Evolutionary conservation across 2,797 vertebrate species (phyloP), one percentile per base, ranked within the genome.

Genomic region (Melanotaenia nigrans): DNA sequence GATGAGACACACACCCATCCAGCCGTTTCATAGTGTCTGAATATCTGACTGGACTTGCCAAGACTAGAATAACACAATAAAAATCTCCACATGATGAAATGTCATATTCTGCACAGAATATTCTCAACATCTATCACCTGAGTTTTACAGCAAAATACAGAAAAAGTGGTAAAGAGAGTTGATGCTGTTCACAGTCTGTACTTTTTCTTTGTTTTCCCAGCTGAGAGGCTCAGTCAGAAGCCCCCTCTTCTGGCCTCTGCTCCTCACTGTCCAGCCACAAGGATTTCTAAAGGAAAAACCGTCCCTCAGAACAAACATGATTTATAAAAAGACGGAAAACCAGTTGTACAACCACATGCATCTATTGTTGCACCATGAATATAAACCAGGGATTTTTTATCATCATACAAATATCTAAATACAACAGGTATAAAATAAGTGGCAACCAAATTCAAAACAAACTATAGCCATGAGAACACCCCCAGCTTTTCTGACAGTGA

Each of bases 281-380:
- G 0, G 25, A 61, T 45, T 51, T 57, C 49, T 47, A 65, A 40
- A 60, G 20, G 18, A 59, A 54, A 54, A 58, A 1, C 25, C 2
- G 0, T 14, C n/a, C 35, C 24, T 2, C 3, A 14, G 14, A 35
- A 24, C 38, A 61, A 71, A 38, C 30, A 1, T 1, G 10, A 67
- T 47, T 55, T 68, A 20, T 35, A 65, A 28, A 16, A 28, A 69
- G 40, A 51, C n/a, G 4, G 18, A 14, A 65, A 35, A 35, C 42
- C 33, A 58, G 7, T 16, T 51, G 47, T 51, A 9, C 0, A 18
- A 36, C 54, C n/a, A 22, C 60, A 24, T 14, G 11, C 3, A 3
- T 54, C 7, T 61, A 8, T 59, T 92, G 84, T 91, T 92, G 92
- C 89, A 87, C 87, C 90, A 88, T 93, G 90, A 91, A 90, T 90